phyloP scores from a whole-genome alignment of 2,113 vertebrate genomes.

The chimpanzee (Pan troglodytes) region NHGRI_mPanTro3-v2.1_pri NC_072407.2:97258001-97258500 shows the following conservation, averaged over 20 bases:
- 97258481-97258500: background rate
- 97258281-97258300: no score
- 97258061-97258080: accelerated
- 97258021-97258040: no score
- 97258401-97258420: background rate
- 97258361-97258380: no score
- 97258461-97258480: background rate
- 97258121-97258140: background rate
- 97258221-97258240: background rate
- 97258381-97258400: background rate
- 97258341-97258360: background rate
- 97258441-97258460: no score
- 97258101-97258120: background rate
- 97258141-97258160: background rate
- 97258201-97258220: background rate
- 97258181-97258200: background rate
- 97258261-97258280: no score
- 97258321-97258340: background rate
- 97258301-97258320: accelerated
- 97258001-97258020: no score
- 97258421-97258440: background rate
- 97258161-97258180: background rate
- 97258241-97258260: accelerated
- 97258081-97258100: background rate
- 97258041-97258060: background rate